Evolutionary conservation across 92 coral and sea anemone genomes (phyloP), one percentile per base, ranked within the genome.

Genomic region (Porites cylindrica): DNA sequence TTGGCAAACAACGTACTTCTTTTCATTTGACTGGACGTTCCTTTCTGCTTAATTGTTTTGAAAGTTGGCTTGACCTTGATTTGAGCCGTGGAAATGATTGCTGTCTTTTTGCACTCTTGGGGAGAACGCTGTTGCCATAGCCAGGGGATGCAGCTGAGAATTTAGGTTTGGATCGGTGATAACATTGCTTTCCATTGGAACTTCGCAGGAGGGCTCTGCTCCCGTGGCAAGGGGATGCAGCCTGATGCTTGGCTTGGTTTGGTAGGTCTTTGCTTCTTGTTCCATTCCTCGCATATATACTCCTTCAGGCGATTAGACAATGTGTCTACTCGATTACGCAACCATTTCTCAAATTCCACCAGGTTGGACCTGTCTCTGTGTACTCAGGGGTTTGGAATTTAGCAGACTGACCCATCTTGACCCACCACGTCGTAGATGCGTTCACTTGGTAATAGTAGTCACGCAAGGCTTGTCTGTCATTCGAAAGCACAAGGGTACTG

Each of bases 361-460:
- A 50, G 11, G 51, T 10, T 80, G 6, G 65, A 6, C 1, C 66
- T 26, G 8, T 66, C 75, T 8, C 51, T 24, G 43, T 24, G 76
- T 80, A 80, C 85, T 67, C 75, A 50, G 76, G 76, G 16, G 63
- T 80, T 80, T 29, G 47, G 14, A 80, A 63, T 5, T 66, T 56
- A 67, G 75, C 74, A 50, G 75, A 66, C 76, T 66, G 76, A 14
- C 76, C 85, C 74, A 80, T 23, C 51, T 66, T 80, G 0, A 51
- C 66, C 16, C 85, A 80, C 76, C 75, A 80, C 6, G 74, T 51
- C 1, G 65, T 70, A 51, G 75, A 66, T 4, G 85, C 85, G 5
- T 80, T 80, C 50, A 80, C 64, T 56, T 80, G n/a, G 18, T 79
- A 64, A 52, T 79, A 52, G 18, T 79, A 79, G 43, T 79, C 84